Conservation (phyloP, 2,113 vertebrate species). For the Mola mola region DNA sequence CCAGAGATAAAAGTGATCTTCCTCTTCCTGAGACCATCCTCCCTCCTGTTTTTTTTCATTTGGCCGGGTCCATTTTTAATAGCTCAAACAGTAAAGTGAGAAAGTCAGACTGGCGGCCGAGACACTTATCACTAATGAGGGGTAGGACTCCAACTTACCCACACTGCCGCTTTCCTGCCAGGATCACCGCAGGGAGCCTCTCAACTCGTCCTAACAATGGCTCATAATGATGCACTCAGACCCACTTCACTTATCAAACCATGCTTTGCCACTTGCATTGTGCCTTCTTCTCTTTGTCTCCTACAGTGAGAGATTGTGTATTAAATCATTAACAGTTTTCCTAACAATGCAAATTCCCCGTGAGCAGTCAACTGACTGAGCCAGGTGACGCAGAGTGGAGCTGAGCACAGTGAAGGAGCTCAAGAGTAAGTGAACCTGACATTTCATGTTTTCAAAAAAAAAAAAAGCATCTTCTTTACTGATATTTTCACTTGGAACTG, state of each 20-base stretch:
- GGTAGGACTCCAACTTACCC: conserved; percentile 30
- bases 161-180: conserved; percentile 22
- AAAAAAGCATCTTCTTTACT: too few species aligned
- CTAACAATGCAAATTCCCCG: conserved; percentile 41
- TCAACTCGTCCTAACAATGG: conserved; percentile 29
- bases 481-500: too few species aligned
- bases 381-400: conserved; percentile 19
- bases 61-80: conserved; percentile 49
- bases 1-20: conserved; percentile 25
- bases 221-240: conserved; percentile 20
- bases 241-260: conserved; percentile 31
- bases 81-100: conserved; percentile 33
- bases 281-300: conserved; percentile 2
- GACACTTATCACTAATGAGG: conserved; percentile 54
- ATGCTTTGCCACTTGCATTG: conserved; percentile 23
- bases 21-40: conserved; percentile 11
- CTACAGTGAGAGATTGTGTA: conserved; percentile 25
- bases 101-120: conserved; percentile 24
- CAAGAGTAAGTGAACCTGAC: conserved; percentile 37
- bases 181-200: conserved; percentile 39
- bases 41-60: conserved; percentile 35
- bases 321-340: conserved; percentile 54
- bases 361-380: conserved; percentile 18
- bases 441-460: conserved; percentile 29
- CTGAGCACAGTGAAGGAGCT: conserved; percentile 16